Conservation (phyloP, 2,113 vertebrate species). For the Forbesichthys papilliferus region DNA sequence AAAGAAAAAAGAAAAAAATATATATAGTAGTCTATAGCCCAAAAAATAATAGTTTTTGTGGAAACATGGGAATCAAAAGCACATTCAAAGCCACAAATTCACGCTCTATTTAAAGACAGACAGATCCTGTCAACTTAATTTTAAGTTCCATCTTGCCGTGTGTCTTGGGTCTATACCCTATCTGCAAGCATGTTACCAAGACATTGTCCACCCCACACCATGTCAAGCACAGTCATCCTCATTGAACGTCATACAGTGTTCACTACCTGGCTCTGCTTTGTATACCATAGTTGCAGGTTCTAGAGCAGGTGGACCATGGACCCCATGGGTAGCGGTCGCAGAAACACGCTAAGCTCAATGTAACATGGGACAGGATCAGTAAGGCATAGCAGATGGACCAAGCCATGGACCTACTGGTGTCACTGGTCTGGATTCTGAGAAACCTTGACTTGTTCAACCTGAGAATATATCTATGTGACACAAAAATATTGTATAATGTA, state of each 20-base stretch:
- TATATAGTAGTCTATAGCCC: not conserved
- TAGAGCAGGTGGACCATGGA: constrained; percentile 84
- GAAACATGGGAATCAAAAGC: not conserved
- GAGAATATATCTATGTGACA: no score
- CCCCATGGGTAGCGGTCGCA: constrained; percentile 88
- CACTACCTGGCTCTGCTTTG: constrained; percentile 81
- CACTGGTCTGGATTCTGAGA: not conserved
- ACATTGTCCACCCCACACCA: no score
- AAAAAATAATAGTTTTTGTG: not conserved
- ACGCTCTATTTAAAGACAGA: not conserved
- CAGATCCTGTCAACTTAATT: no score
- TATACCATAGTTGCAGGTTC: constrained; percentile 83
- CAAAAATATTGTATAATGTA: no score
- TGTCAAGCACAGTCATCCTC: not conserved
- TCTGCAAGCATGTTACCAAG: not conserved
- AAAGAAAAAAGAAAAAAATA: not conserved
- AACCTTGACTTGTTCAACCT: no score
- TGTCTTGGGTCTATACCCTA: not conserved
- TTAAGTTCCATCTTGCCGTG: no score
- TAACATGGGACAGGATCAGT: constrained; percentile 64
- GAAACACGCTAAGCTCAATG: constrained; percentile 76
- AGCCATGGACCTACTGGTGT: constrained; percentile 48
- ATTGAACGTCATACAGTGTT: not conserved
- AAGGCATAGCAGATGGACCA: constrained; percentile 3
- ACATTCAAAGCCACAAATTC: not conserved